Base-by-base conservation (phyloP, 2,888 invertebrate genomes). In the Neria commutata region DNA sequence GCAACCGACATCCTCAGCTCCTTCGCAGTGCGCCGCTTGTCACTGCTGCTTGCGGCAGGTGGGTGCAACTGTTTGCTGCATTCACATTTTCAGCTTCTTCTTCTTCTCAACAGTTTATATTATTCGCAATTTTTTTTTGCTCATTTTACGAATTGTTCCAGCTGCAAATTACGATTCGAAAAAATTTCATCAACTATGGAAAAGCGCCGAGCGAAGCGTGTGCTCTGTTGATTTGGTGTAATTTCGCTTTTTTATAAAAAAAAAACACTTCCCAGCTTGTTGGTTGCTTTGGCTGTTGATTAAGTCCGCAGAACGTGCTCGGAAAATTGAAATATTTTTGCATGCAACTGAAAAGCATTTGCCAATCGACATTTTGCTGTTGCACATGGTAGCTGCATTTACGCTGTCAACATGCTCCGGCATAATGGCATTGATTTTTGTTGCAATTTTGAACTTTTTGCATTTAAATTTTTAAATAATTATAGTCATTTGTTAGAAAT, bases 1-100 rank as follows among this genome's bases (percentile, higher is more conserved):
- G 47, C 56, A 63, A 67, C 62, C 47, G 60, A 62, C 57, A 62
- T n/a, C n/a, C n/a, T n/a, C n/a, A n/a, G n/a, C n/a, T n/a, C n/a
- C n/a, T n/a, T n/a, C n/a, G n/a, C n/a, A n/a, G n/a, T n/a, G n/a
- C n/a, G n/a, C n/a, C n/a, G n/a, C n/a, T n/a, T n/a, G n/a, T n/a
- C n/a, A n/a, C n/a, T n/a, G n/a, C n/a, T n/a, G n/a, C n/a, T n/a
- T n/a, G 42, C 21, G 21, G 42, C 37, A n/a, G 37, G 8, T 37
- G 37, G 37, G 37, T 37, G 37, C 14, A n/a, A n/a, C 14, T 37
- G 37, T 4, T 42, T 17, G 19, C 17, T 42, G 42, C 19, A 21
- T 42, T 17, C 17, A n/a, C n/a, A 14, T 4, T 8, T 19, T 17
- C 42, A 5, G 19, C 42, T 19, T 42, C 21, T 42, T n/a, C n/a